Conservation (phyloP, 2,888 invertebrate genomes). For the Pomacea canaliculata region DNA sequence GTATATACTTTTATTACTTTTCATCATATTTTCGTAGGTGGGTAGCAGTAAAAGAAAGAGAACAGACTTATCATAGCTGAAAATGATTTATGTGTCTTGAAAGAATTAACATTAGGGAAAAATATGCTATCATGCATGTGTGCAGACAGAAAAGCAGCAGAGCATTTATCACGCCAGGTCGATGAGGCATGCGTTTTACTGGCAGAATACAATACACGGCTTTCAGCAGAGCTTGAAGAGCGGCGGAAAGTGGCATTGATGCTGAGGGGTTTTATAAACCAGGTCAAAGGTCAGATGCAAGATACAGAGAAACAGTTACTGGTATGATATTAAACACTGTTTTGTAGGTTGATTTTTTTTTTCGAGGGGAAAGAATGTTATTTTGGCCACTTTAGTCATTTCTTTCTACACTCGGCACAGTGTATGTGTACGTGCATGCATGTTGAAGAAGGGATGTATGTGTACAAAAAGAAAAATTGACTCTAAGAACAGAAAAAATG, state of each 20-base stretch:
- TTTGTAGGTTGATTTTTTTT: too few species aligned
- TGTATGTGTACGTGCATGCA: background rate
- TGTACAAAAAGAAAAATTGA: too few species aligned
- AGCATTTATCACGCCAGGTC: conserved; percentile 84
- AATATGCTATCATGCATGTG: background rate
- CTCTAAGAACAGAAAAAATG: too few species aligned
- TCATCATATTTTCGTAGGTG: too few species aligned
- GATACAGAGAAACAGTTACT: conserved; percentile 90
- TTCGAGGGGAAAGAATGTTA: too few species aligned
- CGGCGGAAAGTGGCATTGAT: conserved; percentile 86
- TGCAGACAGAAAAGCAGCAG: conserved; percentile 67
- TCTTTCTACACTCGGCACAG: background rate
- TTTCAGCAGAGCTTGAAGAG: conserved; percentile 90
- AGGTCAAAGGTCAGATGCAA: conserved; percentile 86
- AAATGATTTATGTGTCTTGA: too few species aligned
- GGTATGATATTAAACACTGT: conserved; percentile 72
- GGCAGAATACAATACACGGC: conserved; percentile 88
- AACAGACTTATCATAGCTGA: too few species aligned
- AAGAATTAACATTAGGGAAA: too few species aligned
- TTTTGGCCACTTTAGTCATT: background rate
- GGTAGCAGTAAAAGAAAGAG: too few species aligned
- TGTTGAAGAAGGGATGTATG: background rate
- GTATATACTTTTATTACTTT: too few species aligned
- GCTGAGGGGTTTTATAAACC: conserved; percentile 85
- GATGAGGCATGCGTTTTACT: conserved; percentile 89